These are phyloP conservation scores for Agonopterix alstromeriana DNA, from an alignment of 2,888 invertebrate species.

Conservation along the genomic window DNA sequence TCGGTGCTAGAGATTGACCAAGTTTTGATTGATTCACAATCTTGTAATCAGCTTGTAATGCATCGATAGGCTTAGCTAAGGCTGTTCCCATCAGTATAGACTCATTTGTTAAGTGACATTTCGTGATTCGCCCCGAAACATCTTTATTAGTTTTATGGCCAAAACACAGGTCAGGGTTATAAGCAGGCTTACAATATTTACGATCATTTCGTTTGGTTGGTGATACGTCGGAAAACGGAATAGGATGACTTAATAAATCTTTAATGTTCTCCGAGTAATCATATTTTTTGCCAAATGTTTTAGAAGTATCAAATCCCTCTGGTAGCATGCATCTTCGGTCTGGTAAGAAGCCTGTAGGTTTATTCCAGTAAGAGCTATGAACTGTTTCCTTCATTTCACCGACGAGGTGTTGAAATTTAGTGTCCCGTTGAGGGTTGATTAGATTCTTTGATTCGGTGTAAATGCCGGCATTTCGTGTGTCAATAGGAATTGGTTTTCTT, in stretches of 20 bases:
- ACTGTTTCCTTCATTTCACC: slow-evolving; percentile 51
- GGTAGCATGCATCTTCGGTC: slow-evolving; percentile 59
- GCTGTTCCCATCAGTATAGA: background rate
- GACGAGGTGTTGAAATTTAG: slow-evolving; percentile 51
- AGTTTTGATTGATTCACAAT: slow-evolving; percentile 24
- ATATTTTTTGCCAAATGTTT: slow-evolving; percentile 55
- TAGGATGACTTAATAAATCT: slow-evolving; percentile 16
- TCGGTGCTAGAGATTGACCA: slow-evolving; percentile 44
- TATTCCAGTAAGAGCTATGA: slow-evolving; percentile 57
- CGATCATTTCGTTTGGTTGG: slow-evolving; percentile 17
- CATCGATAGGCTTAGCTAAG: slow-evolving; percentile 15
- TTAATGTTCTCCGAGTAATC: slow-evolving; percentile 39
- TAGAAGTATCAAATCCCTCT: slow-evolving; percentile 42
- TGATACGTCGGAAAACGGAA: slow-evolving; percentile 15
- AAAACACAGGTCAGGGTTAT: background rate
- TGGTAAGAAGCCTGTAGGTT: slow-evolving; percentile 32
- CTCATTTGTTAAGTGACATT: background rate
- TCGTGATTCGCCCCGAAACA: background rate
- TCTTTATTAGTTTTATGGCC: background rate
- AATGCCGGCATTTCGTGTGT: slow-evolving; percentile 41
- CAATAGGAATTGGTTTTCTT: slow-evolving; percentile 37
- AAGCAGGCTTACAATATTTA: slow-evolving; percentile 18
- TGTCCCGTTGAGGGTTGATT: slow-evolving; percentile 43
- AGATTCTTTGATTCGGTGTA: slow-evolving; percentile 32
- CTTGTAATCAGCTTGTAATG: slow-evolving; percentile 37